A percentile compares a stretch with the other conserved stretches of the same genome.
Evolutionary conservation across 2,797 vertebrate species (phyloP).

Genomic region (Galagoides demidoff): DNA sequence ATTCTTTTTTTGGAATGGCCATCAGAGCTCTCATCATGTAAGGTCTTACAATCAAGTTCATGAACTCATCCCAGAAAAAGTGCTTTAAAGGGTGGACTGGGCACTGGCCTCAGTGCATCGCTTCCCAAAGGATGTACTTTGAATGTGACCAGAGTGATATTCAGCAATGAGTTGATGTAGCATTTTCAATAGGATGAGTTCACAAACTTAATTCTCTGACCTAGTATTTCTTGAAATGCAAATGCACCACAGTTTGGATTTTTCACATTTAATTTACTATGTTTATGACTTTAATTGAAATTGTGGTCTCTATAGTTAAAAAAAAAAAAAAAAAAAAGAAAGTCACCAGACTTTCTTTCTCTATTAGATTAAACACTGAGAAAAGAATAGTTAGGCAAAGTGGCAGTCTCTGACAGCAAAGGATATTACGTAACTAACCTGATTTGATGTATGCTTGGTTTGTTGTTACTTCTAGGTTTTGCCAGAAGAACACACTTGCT

Average conservation of each 20-base stretch:
- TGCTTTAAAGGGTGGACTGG: no score
- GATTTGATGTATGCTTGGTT: neutral
- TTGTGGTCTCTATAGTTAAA: neutral
- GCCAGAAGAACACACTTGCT: neutral
- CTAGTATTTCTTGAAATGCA: neutral
- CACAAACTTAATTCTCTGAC: no score
- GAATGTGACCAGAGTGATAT: no score
- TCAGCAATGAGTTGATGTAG: no score
- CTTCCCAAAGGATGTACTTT: no score
- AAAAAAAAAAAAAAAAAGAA: slow-evolving; percentile 34
- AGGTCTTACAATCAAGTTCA: no score
- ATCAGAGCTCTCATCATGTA: no score
- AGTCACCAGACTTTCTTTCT: neutral
- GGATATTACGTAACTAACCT: neutral
- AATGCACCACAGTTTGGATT: neutral
- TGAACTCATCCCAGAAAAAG: no score
- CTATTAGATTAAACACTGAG: neutral
- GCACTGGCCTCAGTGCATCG: no score
- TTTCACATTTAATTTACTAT: neutral
- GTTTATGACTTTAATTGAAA: neutral
- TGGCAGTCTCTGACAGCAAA: neutral
- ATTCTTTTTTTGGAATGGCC: no score
- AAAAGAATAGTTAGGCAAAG: neutral
- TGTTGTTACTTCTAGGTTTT: neutral
- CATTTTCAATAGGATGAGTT: no score